Percentiles rank a stretch among this genome's conserved stretches.
Evolutionary conservation across 2,888 invertebrate genomes (phyloP).

Genomic region (Eumerus sabulonum): DNA sequence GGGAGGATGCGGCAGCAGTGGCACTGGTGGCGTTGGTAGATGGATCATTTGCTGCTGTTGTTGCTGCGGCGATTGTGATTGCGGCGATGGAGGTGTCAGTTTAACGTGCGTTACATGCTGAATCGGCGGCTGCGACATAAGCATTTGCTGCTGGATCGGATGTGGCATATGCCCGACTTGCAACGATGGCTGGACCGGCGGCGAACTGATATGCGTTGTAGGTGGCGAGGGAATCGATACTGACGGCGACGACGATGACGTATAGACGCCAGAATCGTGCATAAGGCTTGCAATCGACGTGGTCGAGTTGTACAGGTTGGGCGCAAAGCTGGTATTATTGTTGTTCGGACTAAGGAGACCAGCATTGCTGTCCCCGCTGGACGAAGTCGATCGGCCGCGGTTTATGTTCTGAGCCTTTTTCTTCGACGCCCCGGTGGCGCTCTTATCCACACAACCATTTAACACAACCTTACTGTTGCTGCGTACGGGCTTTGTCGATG

Average conservation of each 20-base stretch:
- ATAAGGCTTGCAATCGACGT: conserved; percentile 75
- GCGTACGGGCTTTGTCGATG: conserved; percentile 70
- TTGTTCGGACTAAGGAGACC: conserved; percentile 76
- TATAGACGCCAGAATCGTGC: conserved; percentile 78
- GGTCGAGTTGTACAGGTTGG: conserved; percentile 73
- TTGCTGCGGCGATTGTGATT: conserved; percentile 59
- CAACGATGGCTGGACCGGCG: conserved; percentile 71
- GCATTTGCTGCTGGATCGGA: conserved; percentile 19
- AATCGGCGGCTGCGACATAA: conserved; percentile 29
- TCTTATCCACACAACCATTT: conserved; percentile 70
- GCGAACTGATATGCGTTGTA: conserved; percentile 76
- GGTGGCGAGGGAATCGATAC: conserved; percentile 77
- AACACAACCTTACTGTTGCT: conserved; percentile 61
- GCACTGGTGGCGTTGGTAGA: conserved; percentile 73
- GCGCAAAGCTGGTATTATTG: conserved; percentile 55
- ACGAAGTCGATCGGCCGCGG: conserved; percentile 77
- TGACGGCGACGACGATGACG: conserved; percentile 78
- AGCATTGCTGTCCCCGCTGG: conserved; percentile 78
- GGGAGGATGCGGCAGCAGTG: conserved; percentile 61
- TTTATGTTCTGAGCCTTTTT: conserved; percentile 71
- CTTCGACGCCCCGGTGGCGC: conserved; percentile 69
- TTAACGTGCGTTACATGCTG: conserved; percentile 27
- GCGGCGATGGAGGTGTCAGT: conserved; percentile 60
- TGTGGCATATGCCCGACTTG: conserved; percentile 64
- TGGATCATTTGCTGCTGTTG: conserved; percentile 56